Percentiles rank a stretch among this genome's conserved stretches.
Evolutionary conservation across 2,888 invertebrate species (phyloP).

Genomic region (Lypha dubia): DNA sequence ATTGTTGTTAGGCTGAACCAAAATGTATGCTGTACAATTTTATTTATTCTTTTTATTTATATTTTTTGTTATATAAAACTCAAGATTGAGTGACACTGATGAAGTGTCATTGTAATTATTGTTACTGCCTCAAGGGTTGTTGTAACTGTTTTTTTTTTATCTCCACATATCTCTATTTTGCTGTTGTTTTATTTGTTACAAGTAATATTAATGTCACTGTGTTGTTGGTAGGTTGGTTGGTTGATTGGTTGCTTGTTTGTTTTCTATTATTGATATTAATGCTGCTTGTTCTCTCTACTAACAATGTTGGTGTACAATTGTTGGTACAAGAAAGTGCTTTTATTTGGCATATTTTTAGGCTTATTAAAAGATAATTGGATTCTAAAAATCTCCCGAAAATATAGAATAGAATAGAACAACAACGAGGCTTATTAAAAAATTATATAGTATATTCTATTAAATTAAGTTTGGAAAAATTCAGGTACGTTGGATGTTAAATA

Average conservation of each 20-base stretch:
- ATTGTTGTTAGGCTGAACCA: constrained; percentile 31
- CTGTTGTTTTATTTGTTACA: constrained; percentile 25
- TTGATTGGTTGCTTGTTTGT: constrained; percentile 5
- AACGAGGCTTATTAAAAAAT: too few relatives aligned
- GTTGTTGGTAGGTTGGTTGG: constrained; percentile 19
- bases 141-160: constrained; percentile 44
- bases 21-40: constrained; percentile 46
- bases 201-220: constrained; percentile 31
- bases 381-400: not conserved
- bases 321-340: constrained; percentile 42
- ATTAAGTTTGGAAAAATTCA: too few relatives aligned
- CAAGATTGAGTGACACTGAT: constrained; percentile 73
- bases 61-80: constrained; percentile 27
- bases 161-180: not conserved
- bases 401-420: too few relatives aligned
- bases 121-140: constrained; percentile 57
- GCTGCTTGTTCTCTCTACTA: constrained; percentile 24
- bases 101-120: constrained; percentile 72
- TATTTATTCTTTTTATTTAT: not conserved
- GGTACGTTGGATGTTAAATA: too few relatives aligned
- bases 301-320: constrained; percentile 49
- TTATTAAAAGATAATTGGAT: constrained; percentile 3
- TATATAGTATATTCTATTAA: too few relatives aligned
- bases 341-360: constrained; percentile 37
- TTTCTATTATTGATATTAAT: not conserved